Conservation (phyloP, 2,797 vertebrate genomes). For the Thunnus albacares region DNA sequence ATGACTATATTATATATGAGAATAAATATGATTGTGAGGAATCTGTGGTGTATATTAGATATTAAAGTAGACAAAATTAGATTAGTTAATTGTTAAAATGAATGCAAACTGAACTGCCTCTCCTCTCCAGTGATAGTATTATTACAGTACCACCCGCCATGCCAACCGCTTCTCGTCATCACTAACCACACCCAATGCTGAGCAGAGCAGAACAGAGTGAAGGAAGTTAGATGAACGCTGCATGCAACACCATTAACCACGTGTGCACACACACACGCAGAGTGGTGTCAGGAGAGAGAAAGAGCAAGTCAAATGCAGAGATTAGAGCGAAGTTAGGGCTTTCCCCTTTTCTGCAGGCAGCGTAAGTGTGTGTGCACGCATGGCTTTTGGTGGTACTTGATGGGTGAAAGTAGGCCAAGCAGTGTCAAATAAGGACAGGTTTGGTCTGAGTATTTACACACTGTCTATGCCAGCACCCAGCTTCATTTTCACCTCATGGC, state of each 20-base stretch:
- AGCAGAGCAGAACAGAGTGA: conserved; percentile 15
- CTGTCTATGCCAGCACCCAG: background rate
- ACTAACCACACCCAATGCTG: conserved; percentile 40
- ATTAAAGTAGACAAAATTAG: background rate
- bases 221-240: conserved; percentile 40
- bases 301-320: conserved; percentile 67
- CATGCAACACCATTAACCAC: conserved; percentile 48
- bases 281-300: background rate
- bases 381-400: conserved; percentile 42
- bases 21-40: background rate
- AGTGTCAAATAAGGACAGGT: conserved; percentile 59
- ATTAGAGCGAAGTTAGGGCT: conserved; percentile 56
- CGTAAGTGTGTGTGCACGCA: background rate
- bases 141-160: background rate
- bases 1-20: background rate
- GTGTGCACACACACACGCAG: background rate
- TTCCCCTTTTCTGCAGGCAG: conserved; percentile 19
- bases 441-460: conserved; percentile 16
- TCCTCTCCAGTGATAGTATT: background rate
- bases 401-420: conserved; percentile 17
- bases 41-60: background rate
- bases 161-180: conserved; percentile 23
- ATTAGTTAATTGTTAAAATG: background rate
- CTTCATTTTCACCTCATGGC: background rate
- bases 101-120: background rate